These are phyloP conservation scores for Caenorhabditis sp. DNA, from an alignment of 2,888 invertebrate species.

Conservation along the genomic window DNA sequence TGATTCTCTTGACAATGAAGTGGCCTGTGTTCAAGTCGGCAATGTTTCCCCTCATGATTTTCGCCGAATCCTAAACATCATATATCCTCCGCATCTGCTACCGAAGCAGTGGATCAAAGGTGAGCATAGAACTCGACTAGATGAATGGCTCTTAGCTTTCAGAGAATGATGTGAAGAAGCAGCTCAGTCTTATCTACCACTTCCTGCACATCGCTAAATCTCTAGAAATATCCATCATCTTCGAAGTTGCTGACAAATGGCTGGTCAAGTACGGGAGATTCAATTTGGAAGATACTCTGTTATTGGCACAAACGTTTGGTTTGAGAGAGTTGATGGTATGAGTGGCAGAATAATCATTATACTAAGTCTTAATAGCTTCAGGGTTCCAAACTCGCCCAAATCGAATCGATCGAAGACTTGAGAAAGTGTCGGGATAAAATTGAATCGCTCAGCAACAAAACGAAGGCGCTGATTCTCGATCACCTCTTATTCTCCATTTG, in stretches of 20 bases:
- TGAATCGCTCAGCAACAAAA: conserved; percentile 9
- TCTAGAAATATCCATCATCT: conserved; percentile 10
- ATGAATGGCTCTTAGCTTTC: background rate
- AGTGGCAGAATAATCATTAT: background rate
- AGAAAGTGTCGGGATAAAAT: background rate
- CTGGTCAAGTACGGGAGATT: conserved; percentile 25
- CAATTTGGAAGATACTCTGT: conserved; percentile 8
- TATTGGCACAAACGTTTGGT: conserved; percentile 37
- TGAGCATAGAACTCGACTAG: background rate
- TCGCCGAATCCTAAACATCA: conserved; percentile 36
- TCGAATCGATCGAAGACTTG: conserved; percentile 1
- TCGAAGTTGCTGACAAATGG: conserved; percentile 43
- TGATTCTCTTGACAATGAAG: background rate
- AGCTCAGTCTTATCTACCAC: conserved; percentile 22
- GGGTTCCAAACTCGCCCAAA: conserved; percentile 34
- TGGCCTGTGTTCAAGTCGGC: background rate
- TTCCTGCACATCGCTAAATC: conserved; percentile 26
- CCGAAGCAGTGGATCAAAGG: conserved; percentile 57
- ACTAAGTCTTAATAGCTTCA: conserved; percentile 3
- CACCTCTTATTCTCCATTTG: conserved; percentile 14
- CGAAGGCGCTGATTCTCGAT: conserved; percentile 43
- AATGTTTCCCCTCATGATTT: conserved; percentile 26
- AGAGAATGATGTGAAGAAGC: conserved; percentile 12
- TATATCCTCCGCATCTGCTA: conserved; percentile 45
- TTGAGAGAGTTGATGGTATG: conserved; percentile 35